Evolutionary conservation across 2,888 invertebrate species (phyloP).

Genomic region (Mythimna impura): DNA sequence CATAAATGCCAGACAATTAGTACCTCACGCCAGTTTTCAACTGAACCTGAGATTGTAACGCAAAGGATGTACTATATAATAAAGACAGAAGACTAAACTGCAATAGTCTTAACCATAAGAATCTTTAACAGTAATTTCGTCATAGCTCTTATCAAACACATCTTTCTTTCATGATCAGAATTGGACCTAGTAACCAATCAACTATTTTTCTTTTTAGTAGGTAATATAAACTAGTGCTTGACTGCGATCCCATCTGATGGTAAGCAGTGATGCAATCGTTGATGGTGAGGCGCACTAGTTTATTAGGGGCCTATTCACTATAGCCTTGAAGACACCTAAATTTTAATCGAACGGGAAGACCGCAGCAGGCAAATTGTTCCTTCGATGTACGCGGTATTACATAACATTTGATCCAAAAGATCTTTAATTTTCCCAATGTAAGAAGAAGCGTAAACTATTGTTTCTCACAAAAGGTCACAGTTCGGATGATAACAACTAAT

Average conservation of each 20-base stretch:
- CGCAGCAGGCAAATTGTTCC: no score
- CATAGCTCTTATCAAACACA: not conserved
- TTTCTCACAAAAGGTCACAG: conserved; percentile 47
- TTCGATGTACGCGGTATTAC: not conserved
- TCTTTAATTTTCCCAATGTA: conserved; percentile 18
- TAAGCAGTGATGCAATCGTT: no score
- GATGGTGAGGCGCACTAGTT: no score
- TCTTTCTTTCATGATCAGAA: not conserved
- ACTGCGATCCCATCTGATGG: no score
- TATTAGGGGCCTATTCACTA: no score
- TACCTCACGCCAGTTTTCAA: no score
- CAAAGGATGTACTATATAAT: not conserved
- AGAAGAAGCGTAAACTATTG: conserved; percentile 12
- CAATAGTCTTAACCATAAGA: not conserved
- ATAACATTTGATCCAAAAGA: not conserved
- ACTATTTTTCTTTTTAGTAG: no score
- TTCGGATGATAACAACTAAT: conserved; percentile 42
- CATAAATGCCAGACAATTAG: no score
- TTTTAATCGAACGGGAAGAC: no score
- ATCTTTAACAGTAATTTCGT: not conserved
- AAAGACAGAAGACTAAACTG: not conserved
- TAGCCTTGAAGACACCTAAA: no score
- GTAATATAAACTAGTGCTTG: no score
- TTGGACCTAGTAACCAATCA: not conserved
- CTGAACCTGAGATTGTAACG: no score